Evolutionary conservation across 2,113 vertebrate species (phyloP).

Genomic region (Triplophysa rosa): DNA sequence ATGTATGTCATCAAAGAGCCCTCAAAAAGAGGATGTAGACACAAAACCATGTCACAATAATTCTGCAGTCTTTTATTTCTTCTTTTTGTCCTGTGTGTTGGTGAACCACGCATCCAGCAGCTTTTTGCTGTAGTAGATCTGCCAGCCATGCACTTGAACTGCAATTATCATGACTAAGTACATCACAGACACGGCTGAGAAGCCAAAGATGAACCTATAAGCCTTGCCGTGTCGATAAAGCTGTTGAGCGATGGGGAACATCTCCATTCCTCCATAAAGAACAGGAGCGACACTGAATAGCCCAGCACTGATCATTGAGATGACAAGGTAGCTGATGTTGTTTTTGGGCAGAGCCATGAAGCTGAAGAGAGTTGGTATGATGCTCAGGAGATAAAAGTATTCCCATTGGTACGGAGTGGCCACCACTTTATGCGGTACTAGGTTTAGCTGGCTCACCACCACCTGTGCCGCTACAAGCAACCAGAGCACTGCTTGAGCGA

Average conservation of each 20-base stretch:
- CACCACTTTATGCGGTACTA: slow-evolving; percentile 87
- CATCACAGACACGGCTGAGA: slow-evolving; percentile 88
- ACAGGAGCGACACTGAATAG: slow-evolving; percentile 92
- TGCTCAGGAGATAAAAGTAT: slow-evolving; percentile 91
- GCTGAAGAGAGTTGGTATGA: slow-evolving; percentile 84
- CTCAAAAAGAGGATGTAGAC: neutral
- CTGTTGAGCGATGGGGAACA: slow-evolving; percentile 95
- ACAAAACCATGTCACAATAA: neutral
- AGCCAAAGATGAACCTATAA: slow-evolving; percentile 93
- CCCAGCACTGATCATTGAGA: slow-evolving; percentile 94
- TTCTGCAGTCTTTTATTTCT: slow-evolving; percentile 75
- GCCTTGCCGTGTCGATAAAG: slow-evolving; percentile 93
- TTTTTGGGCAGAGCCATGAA: slow-evolving; percentile 91
- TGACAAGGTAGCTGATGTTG: slow-evolving; percentile 96
- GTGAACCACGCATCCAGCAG: slow-evolving; percentile 96
- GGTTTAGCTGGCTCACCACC: slow-evolving; percentile 82
- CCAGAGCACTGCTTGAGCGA: slow-evolving; percentile 86
- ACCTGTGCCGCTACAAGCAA: slow-evolving; percentile 87
- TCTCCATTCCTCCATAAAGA: slow-evolving; percentile 95
- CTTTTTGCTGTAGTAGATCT: slow-evolving; percentile 98
- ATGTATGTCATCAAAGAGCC: neutral
- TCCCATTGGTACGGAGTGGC: slow-evolving; percentile 96
- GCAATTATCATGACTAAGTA: slow-evolving; percentile 89
- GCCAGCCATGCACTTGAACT: slow-evolving; percentile 93
- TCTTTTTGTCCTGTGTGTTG: slow-evolving; percentile 95